Evolutionary conservation across 2,888 invertebrate species (phyloP).

Genomic region (Cephus nigrinus): DNA sequence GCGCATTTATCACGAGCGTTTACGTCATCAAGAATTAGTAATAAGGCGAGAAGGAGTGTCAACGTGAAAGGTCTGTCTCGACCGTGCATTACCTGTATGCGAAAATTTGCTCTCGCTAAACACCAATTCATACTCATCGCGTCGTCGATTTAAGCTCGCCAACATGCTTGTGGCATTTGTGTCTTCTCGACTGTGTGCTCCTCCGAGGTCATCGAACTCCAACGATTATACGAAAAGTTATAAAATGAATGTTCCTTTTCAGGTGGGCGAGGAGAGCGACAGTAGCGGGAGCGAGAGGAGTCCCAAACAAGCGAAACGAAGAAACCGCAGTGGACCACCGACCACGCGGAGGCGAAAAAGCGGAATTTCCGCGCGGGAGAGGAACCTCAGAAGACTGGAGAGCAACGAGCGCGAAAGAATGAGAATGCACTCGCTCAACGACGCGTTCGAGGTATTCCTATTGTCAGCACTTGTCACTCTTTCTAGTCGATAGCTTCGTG

Average conservation of each 20-base stretch:
- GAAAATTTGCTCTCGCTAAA: neutral
- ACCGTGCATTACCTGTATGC: neutral
- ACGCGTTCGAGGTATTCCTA: conserved; percentile 82
- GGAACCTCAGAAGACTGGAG: conserved; percentile 87
- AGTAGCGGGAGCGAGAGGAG: conserved; percentile 63
- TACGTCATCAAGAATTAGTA: neutral
- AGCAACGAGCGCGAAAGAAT: conserved; percentile 92
- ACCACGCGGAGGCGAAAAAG: conserved; percentile 75
- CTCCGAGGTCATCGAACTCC: neutral
- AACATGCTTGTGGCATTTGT: neutral
- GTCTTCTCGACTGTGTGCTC: neutral
- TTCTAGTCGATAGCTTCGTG: neutral
- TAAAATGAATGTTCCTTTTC: conserved; percentile 23
- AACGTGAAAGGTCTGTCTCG: neutral
- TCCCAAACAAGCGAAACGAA: conserved; percentile 63
- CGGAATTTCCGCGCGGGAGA: conserved; percentile 83
- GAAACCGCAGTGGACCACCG: conserved; percentile 60
- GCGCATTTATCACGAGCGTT: neutral
- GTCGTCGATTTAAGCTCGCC: neutral
- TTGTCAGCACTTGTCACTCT: neutral
- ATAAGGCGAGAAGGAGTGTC: neutral
- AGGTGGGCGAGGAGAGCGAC: conserved; percentile 65
- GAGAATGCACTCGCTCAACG: conserved; percentile 93
- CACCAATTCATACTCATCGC: neutral
- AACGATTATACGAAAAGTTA: neutral